Percentiles rank a stretch among this genome's conserved stretches.
Evolutionary conservation across 2,797 vertebrate species (phyloP).

Genomic region (Semotilus atromaculatus): DNA sequence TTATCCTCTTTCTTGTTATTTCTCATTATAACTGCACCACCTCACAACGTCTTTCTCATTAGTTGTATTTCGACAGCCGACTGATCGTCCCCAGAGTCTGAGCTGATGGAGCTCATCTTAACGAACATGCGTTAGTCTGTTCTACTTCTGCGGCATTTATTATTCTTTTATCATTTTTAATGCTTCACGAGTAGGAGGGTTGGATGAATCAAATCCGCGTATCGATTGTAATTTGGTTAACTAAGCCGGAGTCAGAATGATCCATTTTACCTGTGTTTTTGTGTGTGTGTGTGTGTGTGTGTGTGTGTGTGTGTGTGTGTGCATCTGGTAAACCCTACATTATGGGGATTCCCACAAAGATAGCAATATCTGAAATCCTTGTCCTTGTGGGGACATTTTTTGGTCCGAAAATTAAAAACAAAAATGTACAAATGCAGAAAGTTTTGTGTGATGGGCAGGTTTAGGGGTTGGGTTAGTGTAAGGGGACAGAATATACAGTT

Average conservation of each 20-base stretch:
- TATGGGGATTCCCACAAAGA: no score
- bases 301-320: constrained; percentile 68
- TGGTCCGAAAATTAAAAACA: no score
- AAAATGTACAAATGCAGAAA: no score
- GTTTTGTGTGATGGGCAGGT: no score
- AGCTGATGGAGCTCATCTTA: constrained; percentile 74
- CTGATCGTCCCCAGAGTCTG: constrained; percentile 70
- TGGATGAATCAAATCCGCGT: constrained; percentile 67
- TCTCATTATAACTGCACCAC: constrained; percentile 44
- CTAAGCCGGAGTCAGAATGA: constrained; percentile 73
- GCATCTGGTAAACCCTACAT: no score
- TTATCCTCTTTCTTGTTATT: constrained; percentile 28
- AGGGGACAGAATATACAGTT: no score
- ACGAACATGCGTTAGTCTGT: constrained; percentile 64
- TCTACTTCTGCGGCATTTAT: constrained; percentile 35
- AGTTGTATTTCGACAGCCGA: constrained; percentile 72
- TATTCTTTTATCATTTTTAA: constrained; percentile 40
- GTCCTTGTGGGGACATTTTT: no score
- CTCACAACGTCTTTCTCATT: constrained; percentile 59
- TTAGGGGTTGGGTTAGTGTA: no score
- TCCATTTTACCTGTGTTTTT: constrained; percentile 70
- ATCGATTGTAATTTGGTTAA: constrained; percentile 76
- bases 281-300: constrained; percentile 70
- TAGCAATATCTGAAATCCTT: no score
- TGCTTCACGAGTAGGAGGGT: constrained; percentile 62